phyloP scores from a whole-genome alignment of 1,140 invertebrate species.

The Megathymus violae region DNA sequence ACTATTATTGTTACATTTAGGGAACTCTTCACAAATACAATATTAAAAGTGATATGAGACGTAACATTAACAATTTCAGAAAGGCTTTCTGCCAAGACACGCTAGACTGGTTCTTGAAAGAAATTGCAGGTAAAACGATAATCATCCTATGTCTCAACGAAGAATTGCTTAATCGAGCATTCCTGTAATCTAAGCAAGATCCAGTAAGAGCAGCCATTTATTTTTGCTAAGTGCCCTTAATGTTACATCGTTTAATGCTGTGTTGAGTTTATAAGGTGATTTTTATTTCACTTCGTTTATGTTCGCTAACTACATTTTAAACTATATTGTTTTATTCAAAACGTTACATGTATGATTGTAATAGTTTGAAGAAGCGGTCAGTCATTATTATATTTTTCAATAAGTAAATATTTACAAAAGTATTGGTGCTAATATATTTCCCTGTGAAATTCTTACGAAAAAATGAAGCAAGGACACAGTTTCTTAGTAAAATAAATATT shows the following conservation, averaged over 20 bases:
- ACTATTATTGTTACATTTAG: too few relatives aligned
- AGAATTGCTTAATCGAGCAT: conserved; percentile 34
- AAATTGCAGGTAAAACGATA: conserved; percentile 36
- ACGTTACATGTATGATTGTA: too few relatives aligned
- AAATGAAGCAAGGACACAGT: too few relatives aligned
- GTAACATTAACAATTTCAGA: conserved; percentile 28
- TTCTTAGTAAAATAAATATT: too few relatives aligned
- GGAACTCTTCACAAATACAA: conserved; percentile 13
- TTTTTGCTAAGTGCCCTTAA: conserved; percentile 30
- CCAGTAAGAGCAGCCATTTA: conserved; percentile 32
- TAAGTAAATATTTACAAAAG: neutral
- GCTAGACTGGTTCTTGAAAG: conserved; percentile 34
- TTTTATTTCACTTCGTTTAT: conserved; percentile 16
- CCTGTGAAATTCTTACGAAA: neutral
- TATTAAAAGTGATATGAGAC: conserved; percentile 16
- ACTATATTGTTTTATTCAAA: neutral
- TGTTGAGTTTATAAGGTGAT: conserved; percentile 26
- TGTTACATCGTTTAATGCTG: conserved; percentile 32
- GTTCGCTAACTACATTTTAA: neutral
- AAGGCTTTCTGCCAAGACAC: conserved; percentile 33
- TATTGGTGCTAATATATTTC: neutral
- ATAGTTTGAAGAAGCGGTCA: too few relatives aligned
- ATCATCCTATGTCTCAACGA: conserved; percentile 32
- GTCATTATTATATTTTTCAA: too few relatives aligned
- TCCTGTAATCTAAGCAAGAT: conserved; percentile 34